phyloP scores from a whole-genome alignment of 2,888 invertebrate species.

The Punctoribates punctum region DNA sequence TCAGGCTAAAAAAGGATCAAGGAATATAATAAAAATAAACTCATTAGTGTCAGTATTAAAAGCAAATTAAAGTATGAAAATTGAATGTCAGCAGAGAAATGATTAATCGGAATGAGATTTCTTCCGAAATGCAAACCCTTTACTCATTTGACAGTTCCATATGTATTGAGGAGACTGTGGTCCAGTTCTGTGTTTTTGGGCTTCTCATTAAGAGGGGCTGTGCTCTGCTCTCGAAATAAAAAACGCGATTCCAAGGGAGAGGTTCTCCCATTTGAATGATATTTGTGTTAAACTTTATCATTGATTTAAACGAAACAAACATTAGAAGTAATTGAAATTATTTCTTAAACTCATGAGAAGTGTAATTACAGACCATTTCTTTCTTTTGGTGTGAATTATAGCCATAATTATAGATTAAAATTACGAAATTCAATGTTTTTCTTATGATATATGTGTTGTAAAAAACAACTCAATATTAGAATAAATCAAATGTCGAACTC shows the following conservation, averaged over 20 bases:
- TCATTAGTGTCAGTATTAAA: conserved; percentile 32
- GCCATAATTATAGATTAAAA: too few relatives aligned
- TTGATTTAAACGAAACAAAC: too few relatives aligned
- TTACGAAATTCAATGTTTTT: too few relatives aligned
- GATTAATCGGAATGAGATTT: conserved; percentile 1
- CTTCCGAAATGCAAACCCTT: background rate
- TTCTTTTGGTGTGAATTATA: too few relatives aligned
- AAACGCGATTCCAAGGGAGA: background rate
- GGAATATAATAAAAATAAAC: background rate
- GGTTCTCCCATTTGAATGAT: background rate
- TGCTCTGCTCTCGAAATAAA: background rate
- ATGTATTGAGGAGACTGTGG: background rate
- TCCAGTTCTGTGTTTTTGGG: background rate
- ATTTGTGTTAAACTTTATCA: too few relatives aligned
- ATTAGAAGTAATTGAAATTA: too few relatives aligned
- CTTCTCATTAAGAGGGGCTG: background rate
- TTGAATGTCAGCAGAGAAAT: conserved; percentile 31
- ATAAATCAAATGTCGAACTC: too few relatives aligned
- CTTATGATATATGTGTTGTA: too few relatives aligned
- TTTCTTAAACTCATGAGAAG: too few relatives aligned
- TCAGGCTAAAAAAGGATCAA: background rate
- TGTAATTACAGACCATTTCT: too few relatives aligned
- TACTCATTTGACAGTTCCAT: background rate
- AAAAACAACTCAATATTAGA: too few relatives aligned
- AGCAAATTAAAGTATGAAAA: conserved; percentile 18